Evolutionary conservation across 2,113 vertebrate genomes (phyloP).

Genomic region (Scomber japonicus): DNA sequence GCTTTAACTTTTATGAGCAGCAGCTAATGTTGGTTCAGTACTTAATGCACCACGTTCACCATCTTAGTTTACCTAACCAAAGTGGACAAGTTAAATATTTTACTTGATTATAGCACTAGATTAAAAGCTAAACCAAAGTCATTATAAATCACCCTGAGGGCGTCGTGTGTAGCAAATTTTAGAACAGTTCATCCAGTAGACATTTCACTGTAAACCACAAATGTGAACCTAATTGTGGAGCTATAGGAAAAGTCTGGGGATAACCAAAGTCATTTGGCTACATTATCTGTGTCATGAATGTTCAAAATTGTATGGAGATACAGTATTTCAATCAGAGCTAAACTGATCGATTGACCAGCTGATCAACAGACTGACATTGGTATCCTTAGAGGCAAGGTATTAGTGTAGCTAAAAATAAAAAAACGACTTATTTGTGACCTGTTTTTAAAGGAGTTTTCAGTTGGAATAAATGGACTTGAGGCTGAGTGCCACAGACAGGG

Average conservation of each 20-base stretch:
- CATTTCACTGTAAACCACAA: constrained; percentile 6
- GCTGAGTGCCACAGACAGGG: not conserved
- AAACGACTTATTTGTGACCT: no score
- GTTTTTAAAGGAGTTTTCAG: not conserved
- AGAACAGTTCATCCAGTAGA: not conserved
- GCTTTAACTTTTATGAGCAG: no score
- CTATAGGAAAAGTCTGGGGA: not conserved
- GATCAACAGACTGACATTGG: not conserved
- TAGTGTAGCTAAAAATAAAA: no score
- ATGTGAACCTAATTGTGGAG: not conserved
- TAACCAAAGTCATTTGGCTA: constrained; percentile 12
- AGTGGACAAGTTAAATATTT: not conserved
- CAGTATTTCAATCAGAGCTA: not conserved
- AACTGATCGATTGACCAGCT: not conserved
- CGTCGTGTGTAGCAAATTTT: not conserved
- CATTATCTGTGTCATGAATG: not conserved
- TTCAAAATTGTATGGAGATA: not conserved
- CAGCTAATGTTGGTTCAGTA: no score
- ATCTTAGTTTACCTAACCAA: no score
- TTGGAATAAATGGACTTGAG: not conserved
- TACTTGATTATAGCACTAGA: not conserved
- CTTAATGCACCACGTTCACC: no score
- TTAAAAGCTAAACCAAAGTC: constrained; percentile 11
- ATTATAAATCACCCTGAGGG: not conserved
- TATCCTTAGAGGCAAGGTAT: no score